Conservation (phyloP, 2,888 invertebrate genomes). For the Byasa hedistus region DNA sequence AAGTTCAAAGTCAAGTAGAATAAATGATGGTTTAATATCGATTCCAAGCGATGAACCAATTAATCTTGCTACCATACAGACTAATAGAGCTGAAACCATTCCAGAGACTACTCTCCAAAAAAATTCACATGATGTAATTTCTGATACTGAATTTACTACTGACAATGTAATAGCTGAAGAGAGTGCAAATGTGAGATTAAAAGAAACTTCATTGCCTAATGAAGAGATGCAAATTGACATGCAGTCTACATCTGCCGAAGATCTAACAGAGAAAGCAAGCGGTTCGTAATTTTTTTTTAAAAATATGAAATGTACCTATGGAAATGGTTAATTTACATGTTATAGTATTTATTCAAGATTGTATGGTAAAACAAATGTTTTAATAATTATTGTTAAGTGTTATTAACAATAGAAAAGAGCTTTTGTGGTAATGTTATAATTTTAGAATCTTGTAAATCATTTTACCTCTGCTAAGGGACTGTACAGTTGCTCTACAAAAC, state of each 20-base stretch:
- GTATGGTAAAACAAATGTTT: not conserved
- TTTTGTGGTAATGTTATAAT: too few species aligned
- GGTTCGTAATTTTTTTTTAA: slow-evolving; percentile 43
- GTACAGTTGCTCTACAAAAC: too few species aligned
- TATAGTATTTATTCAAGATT: not conserved
- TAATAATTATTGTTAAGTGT: not conserved
- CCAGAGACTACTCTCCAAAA: slow-evolving; percentile 38
- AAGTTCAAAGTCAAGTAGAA: slow-evolving; percentile 63
- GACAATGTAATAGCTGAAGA: slow-evolving; percentile 51
- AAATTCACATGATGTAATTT: slow-evolving; percentile 28
- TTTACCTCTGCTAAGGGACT: too few species aligned
- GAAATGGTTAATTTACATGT: too few species aligned
- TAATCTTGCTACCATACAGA: slow-evolving; percentile 67
- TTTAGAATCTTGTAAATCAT: too few species aligned
- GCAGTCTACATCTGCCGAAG: slow-evolving; percentile 65
- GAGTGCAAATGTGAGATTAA: slow-evolving; percentile 44
- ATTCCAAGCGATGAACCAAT: slow-evolving; percentile 67
- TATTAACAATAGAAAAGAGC: too few species aligned
- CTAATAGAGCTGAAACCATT: slow-evolving; percentile 63
- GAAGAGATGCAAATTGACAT: slow-evolving; percentile 74
- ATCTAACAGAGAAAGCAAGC: slow-evolving; percentile 68
- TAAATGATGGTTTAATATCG: slow-evolving; percentile 54
- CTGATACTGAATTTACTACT: slow-evolving; percentile 48
- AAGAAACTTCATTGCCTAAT: slow-evolving; percentile 41
- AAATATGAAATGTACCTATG: too few species aligned